These are phyloP conservation scores for Bombyx huttoni DNA, from an alignment of 2,888 invertebrate genomes.

Conservation along the genomic window DNA sequence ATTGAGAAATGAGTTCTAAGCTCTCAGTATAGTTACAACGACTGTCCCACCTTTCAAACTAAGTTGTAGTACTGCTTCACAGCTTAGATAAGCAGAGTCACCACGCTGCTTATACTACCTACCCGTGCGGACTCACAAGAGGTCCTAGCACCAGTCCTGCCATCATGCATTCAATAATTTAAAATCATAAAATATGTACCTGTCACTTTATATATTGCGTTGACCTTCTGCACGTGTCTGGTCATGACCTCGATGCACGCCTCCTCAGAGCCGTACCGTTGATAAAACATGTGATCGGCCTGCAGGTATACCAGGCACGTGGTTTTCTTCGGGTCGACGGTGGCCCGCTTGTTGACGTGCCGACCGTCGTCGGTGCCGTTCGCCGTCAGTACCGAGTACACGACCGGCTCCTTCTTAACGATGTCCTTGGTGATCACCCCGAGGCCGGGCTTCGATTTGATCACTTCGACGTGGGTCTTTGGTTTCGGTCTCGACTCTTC, in stretches of 20 bases:
- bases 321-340: constrained; percentile 88
- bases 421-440: constrained; percentile 76
- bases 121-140: too few species aligned
- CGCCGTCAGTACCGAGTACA: constrained; percentile 55
- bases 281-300: constrained; percentile 96
- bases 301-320: constrained; percentile 96
- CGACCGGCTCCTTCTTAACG: constrained; percentile 72
- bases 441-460: constrained; percentile 76
- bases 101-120: too few species aligned
- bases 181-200: constrained; percentile 71
- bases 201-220: constrained; percentile 88
- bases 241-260: constrained; percentile 97
- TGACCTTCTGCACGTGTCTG: constrained; percentile 93
- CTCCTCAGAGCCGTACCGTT: constrained; percentile 93
- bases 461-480: constrained; percentile 78
- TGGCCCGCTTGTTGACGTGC: constrained; percentile 77
- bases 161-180: too few species aligned
- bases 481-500: constrained; percentile 74
- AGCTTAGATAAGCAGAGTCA: too few species aligned
- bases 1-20: too few species aligned
- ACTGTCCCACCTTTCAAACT: too few species aligned
- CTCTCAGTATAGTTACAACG: too few species aligned
- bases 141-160: too few species aligned
- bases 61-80: too few species aligned
- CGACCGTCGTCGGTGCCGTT: constrained; percentile 69